Percentiles rank a stretch among this genome's conserved stretches.
phyloP scores from a whole-genome alignment of 1,140 invertebrate genomes.

The Macrocentrus cingulum region DNA sequence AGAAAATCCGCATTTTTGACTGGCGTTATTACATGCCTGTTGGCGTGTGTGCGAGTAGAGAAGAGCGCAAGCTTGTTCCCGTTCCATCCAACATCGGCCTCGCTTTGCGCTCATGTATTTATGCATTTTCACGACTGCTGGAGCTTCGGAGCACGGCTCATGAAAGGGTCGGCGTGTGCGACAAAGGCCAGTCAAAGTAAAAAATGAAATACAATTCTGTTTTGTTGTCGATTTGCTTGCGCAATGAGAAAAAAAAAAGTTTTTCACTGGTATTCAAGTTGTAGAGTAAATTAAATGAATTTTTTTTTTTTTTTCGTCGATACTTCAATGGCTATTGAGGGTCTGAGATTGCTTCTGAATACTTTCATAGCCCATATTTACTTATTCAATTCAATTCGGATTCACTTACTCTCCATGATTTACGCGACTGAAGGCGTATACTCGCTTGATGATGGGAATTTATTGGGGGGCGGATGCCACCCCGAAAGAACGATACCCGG shows the following conservation, averaged over 20 bases:
- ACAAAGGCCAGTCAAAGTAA: conserved; percentile 20
- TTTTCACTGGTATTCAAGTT: no score
- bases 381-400: conserved; percentile 58
- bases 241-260: not conserved
- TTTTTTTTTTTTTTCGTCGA: no score
- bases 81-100: conserved; percentile 35
- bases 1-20: conserved; percentile 49
- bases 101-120: conserved; percentile 53
- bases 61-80: conserved; percentile 30
- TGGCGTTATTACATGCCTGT: conserved; percentile 51
- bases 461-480: conserved; percentile 44
- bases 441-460: conserved; percentile 55
- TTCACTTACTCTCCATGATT: conserved; percentile 57
- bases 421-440: conserved; percentile 46
- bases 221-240: not conserved
- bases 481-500: conserved; percentile 38
- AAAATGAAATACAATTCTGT: conserved; percentile 17
- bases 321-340: no score
- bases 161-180: conserved; percentile 26
- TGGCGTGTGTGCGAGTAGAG: conserved; percentile 6
- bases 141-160: conserved; percentile 28
- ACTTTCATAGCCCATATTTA: conserved; percentile 52
- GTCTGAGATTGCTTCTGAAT: no score
- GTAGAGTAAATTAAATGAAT: not conserved
- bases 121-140: conserved; percentile 54